Evolutionary conservation across 2,113 vertebrate species (phyloP).

Genomic region (Protomyctophum bolini): DNA sequence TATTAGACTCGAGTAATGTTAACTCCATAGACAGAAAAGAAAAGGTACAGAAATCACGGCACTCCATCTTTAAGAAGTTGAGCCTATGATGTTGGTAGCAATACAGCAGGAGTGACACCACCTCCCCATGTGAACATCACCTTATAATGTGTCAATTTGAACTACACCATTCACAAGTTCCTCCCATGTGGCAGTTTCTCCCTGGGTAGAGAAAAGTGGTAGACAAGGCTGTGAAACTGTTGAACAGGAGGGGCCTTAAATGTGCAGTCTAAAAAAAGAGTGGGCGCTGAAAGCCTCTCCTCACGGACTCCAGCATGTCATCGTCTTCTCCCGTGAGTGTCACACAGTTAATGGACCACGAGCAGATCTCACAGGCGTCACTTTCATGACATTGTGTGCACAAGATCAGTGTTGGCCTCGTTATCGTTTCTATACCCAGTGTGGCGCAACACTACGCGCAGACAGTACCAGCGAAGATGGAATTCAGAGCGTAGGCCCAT

Average conservation of each 20-base stretch:
- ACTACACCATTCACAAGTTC: slow-evolving; percentile 56
- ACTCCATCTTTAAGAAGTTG: slow-evolving; percentile 1
- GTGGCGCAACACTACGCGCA: background rate
- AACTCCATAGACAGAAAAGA: no score
- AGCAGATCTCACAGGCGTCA: slow-evolving; percentile 55
- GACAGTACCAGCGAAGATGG: slow-evolving; percentile 42
- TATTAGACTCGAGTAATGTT: no score
- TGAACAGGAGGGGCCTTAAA: slow-evolving; percentile 25
- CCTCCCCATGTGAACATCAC: no score
- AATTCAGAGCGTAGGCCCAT: no score
- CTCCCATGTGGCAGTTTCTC: slow-evolving; percentile 29
- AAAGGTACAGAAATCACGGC: no score
- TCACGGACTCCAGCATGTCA: background rate
- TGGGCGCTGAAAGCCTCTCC: slow-evolving; percentile 33
- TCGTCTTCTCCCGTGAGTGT: slow-evolving; percentile 18
- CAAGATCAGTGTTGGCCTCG: slow-evolving; percentile 46
- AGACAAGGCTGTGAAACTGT: slow-evolving; percentile 47
- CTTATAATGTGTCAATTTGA: slow-evolving; percentile 19
- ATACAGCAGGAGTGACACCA: slow-evolving; percentile 38
- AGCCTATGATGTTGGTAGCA: slow-evolving; percentile 37
- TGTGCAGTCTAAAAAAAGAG: slow-evolving; percentile 53
- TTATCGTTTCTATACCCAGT: slow-evolving; percentile 42
- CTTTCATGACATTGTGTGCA: slow-evolving; percentile 31
- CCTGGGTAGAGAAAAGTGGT: slow-evolving; percentile 56
- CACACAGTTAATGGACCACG: slow-evolving; percentile 37